Percentiles rank a stretch among this genome's conserved stretches.
These are phyloP conservation scores for Miichthys miiuy DNA, from an alignment of 2,797 vertebrate species.

Conservation along the genomic window DNA sequence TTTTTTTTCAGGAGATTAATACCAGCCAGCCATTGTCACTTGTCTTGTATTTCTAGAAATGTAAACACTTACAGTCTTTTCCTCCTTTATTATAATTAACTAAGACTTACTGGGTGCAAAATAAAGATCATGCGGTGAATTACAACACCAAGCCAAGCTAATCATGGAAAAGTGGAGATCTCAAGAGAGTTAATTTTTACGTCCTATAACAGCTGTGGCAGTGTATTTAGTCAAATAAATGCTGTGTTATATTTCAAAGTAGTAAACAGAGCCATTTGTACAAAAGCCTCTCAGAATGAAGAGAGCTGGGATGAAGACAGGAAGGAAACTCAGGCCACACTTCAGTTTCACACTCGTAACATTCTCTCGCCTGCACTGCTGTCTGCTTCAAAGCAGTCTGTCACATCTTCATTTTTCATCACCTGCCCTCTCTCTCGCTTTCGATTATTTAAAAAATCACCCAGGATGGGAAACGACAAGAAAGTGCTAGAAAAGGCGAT, in stretches of 20 bases:
- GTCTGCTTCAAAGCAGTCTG: conserved; percentile 1
- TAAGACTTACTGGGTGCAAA: background rate
- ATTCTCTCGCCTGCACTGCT: no score
- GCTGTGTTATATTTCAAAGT: background rate
- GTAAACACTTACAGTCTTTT: background rate
- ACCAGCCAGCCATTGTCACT: background rate
- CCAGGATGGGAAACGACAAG: background rate
- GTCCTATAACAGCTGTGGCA: background rate
- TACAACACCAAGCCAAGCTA: background rate
- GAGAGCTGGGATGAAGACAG: conserved; percentile 22
- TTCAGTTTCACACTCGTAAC: background rate
- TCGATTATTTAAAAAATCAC: background rate
- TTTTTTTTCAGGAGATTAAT: conserved; percentile 10
- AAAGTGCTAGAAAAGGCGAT: conserved; percentile 12
- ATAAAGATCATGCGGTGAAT: background rate
- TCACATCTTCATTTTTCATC: background rate
- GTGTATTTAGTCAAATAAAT: background rate
- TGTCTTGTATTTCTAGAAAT: background rate
- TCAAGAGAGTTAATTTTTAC: background rate
- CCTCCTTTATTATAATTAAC: background rate
- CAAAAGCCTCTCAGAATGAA: background rate
- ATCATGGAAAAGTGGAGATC: background rate
- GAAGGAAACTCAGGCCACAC: background rate
- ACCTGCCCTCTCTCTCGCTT: background rate
- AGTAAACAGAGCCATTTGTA: background rate